phyloP scores from a whole-genome alignment of 2,113 vertebrate genomes.

The Chionomys nivalis region DNA sequence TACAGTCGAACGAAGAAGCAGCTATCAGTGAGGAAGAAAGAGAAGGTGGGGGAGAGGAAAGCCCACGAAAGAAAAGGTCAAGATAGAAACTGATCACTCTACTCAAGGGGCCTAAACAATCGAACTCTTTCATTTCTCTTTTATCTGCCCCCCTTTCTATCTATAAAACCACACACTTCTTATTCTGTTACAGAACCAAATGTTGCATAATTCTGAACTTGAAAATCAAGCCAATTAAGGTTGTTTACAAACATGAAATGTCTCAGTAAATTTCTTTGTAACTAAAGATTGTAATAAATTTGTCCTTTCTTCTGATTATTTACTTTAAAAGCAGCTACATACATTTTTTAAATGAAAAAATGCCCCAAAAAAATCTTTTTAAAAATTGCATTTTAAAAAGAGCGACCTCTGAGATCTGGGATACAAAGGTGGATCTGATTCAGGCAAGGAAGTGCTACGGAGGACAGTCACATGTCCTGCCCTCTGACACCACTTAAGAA shows the following conservation, averaged over 20 bases:
- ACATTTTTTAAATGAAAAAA: neutral
- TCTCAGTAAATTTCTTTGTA: neutral
- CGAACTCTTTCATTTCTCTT: rapidly evolving
- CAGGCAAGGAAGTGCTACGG: neutral
- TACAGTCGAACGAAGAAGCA: neutral
- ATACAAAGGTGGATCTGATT: neutral
- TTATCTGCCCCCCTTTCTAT: neutral
- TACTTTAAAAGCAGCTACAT: neutral
- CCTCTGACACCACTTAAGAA: neutral
- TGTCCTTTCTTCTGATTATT: neutral
- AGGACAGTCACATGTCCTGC: neutral
- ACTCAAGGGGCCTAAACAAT: neutral
- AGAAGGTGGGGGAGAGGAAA: neutral
- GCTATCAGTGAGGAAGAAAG: neutral
- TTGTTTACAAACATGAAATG: neutral
- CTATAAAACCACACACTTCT: neutral
- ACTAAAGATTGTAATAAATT: neutral
- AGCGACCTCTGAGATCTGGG: neutral
- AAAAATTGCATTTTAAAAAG: neutral
- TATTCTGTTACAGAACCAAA: neutral
- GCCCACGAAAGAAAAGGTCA: neutral
- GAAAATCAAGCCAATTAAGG: neutral
- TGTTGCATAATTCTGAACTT: neutral
- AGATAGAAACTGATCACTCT: neutral
- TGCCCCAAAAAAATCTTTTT: neutral